Percentiles rank a stretch among this genome's conserved stretches.
Conservation (phyloP, 1,140 invertebrate species). For the Camponotus vicinus region DNA sequence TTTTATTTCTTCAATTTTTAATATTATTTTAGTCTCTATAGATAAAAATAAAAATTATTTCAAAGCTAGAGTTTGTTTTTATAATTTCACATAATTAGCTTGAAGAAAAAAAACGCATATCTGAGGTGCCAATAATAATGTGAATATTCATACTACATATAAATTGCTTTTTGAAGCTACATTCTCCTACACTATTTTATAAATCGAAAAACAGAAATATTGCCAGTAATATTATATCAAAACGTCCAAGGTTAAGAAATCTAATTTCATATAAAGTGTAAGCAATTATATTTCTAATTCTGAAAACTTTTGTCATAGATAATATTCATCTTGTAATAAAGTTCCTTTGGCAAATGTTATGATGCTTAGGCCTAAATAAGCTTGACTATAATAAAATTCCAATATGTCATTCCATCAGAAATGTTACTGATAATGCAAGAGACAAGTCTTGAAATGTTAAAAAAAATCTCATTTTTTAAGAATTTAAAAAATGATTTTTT, state of each 20-base stretch:
- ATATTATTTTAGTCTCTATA: background rate
- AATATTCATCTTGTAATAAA: slow-evolving; percentile 33
- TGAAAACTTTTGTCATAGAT: slow-evolving; percentile 5
- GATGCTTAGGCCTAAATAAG: slow-evolving; percentile 41
- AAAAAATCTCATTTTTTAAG: background rate
- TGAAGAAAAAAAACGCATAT: background rate
- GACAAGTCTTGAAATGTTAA: background rate
- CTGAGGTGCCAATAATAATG: slow-evolving; percentile 24
- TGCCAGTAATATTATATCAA: slow-evolving; percentile 31
- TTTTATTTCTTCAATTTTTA: background rate
- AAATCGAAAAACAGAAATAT: slow-evolving; percentile 24
- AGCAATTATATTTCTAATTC: slow-evolving; percentile 35
- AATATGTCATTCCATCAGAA: slow-evolving; percentile 41
- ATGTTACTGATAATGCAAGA: background rate
- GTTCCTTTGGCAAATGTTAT: slow-evolving; percentile 56
- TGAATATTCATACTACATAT: slow-evolving; percentile 42
- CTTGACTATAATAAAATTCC: slow-evolving; percentile 10
- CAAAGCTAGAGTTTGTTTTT: slow-evolving; percentile 44
- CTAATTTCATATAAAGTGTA: slow-evolving; percentile 28
- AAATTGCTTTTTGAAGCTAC: slow-evolving; percentile 41
- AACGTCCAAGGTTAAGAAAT: slow-evolving; percentile 39
- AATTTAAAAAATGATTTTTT: background rate
- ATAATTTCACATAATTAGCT: slow-evolving; percentile 22
- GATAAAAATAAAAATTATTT: background rate
- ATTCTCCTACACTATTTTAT: slow-evolving; percentile 26